Conservation (phyloP, 1,140 invertebrate genomes). For the Pararge aegeria region DNA sequence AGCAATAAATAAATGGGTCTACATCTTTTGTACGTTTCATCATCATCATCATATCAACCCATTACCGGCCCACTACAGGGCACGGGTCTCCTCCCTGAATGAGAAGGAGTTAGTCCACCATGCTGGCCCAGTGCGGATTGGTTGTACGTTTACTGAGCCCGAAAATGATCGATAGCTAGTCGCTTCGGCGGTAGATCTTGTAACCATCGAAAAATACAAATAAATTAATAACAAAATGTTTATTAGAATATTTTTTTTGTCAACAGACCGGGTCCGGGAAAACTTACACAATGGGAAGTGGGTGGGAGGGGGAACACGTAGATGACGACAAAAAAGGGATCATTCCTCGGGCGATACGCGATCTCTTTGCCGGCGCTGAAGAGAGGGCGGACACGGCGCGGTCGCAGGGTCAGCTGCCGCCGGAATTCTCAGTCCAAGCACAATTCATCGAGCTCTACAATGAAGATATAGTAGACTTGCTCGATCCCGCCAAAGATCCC, state of each 20-base stretch:
- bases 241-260: constrained; percentile 19
- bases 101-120: no score
- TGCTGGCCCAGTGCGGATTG: no score
- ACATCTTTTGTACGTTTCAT: no score
- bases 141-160: no score
- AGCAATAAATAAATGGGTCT: no score
- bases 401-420: constrained; percentile 82
- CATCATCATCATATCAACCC: no score
- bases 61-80: no score
- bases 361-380: constrained; percentile 92
- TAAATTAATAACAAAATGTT: neutral
- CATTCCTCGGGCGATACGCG: constrained; percentile 95
- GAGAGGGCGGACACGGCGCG: constrained; percentile 82
- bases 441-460: constrained; percentile 97
- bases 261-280: constrained; percentile 96
- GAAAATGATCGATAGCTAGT: no score
- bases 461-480: constrained; percentile 96
- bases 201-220: no score
- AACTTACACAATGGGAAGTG: constrained; percentile 99
- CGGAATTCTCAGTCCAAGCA: constrained; percentile 90
- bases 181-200: no score
- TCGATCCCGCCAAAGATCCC: constrained; percentile 85
- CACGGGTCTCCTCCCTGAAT: no score
- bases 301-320: constrained; percentile 92
- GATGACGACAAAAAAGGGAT: constrained; percentile 87